Evolutionary conservation across 2,113 vertebrate genomes (phyloP).

Genomic region (Neofelis nebulosa): DNA sequence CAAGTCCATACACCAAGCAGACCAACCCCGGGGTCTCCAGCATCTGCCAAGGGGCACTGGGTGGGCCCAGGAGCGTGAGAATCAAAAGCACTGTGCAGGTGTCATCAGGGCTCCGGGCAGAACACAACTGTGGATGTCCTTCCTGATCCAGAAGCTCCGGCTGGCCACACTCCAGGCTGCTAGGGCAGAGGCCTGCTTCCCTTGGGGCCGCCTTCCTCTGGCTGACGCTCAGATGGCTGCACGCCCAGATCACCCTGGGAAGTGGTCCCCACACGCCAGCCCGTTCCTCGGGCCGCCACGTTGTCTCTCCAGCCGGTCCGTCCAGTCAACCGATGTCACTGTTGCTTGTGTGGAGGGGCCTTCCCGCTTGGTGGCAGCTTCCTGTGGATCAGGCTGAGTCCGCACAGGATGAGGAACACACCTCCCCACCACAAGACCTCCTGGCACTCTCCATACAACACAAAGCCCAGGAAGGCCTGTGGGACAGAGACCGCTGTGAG

Average conservation of each 20-base stretch:
- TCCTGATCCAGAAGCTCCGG: not conserved
- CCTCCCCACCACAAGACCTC: constrained; percentile 94
- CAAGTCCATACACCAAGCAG: not conserved
- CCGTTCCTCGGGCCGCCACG: accelerated
- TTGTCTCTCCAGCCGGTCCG: not conserved
- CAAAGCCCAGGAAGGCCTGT: constrained; percentile 92
- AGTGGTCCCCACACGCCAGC: not conserved
- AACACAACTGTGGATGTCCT: accelerated
- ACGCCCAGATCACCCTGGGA: not conserved
- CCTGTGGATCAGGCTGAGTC: constrained; percentile 92
- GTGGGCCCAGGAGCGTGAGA: accelerated
- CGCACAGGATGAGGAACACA: constrained; percentile 90
- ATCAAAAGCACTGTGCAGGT: accelerated
- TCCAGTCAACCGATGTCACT: constrained; percentile 76
- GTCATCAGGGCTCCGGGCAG: accelerated
- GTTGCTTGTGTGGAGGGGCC: not conserved
- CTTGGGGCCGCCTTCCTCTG: not conserved
- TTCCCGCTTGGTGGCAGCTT: constrained; percentile 69
- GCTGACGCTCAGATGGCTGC: not conserved
- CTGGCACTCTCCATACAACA: constrained; percentile 92
- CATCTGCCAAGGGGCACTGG: accelerated
- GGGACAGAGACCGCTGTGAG: constrained; percentile 31
- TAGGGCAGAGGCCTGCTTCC: not conserved
- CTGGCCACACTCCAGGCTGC: not conserved
- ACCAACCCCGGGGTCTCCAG: not conserved